Evolutionary conservation across 2,113 vertebrate genomes (phyloP).

Genomic region (Apteryx owenii): DNA sequence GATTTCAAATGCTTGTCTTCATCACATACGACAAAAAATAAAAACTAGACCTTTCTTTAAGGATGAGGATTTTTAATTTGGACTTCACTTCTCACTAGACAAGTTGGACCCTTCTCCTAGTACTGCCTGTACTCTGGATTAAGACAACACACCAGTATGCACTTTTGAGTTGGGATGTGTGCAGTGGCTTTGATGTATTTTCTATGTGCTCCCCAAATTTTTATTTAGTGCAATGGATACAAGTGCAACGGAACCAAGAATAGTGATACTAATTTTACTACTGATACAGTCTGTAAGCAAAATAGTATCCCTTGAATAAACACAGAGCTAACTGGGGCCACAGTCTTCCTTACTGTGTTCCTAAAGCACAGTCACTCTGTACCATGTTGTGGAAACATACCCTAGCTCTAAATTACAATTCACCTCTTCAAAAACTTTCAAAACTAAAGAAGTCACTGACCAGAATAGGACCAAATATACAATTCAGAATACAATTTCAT

Average conservation of each 20-base stretch:
- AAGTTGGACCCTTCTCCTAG: not conserved
- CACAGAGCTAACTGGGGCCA: not conserved
- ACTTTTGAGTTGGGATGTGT: not conserved
- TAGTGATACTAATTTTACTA: not conserved
- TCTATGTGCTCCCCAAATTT: not conserved
- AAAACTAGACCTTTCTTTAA: not conserved
- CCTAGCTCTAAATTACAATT: not conserved
- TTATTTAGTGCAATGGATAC: not conserved
- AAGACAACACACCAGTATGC: rapidly evolving
- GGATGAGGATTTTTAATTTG: not conserved
- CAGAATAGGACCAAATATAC: not conserved
- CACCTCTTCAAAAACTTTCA: not conserved
- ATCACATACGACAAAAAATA: not conserved
- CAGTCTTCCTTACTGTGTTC: not conserved
- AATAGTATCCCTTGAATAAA: not conserved
- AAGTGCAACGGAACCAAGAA: not conserved
- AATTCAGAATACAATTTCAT: not conserved
- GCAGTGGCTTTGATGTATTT: not conserved
- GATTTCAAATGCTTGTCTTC: not conserved
- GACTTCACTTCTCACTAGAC: not conserved
- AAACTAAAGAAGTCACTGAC: not conserved
- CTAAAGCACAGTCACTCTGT: not conserved
- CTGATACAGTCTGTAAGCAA: not conserved
- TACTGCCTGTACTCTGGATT: not conserved
- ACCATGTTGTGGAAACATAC: rapidly evolving